A percentile compares a stretch with the other conserved stretches of the same genome.
These are phyloP conservation scores for Xiphophorus maculatus DNA, from an alignment of 2,113 vertebrate species.

Conservation along the genomic window DNA sequence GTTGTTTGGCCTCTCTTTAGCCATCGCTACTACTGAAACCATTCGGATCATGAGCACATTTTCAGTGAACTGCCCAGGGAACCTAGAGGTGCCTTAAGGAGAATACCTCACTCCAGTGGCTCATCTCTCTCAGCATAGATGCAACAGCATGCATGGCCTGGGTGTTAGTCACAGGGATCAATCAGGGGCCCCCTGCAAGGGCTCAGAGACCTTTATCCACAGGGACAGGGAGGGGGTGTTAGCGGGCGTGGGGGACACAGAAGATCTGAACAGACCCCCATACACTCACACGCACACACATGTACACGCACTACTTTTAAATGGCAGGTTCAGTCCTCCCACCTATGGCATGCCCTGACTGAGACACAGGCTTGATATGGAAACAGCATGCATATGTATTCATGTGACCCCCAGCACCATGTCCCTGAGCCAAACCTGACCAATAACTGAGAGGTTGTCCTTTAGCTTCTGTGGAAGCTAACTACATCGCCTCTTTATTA, in stretches of 20 bases:
- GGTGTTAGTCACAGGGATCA: conserved; percentile 61
- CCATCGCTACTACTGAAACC: not conserved
- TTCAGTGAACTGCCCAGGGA: conserved; percentile 27
- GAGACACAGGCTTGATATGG: conserved; percentile 71
- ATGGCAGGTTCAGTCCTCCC: conserved; percentile 52
- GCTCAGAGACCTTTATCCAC: conserved; percentile 58
- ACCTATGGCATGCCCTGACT: conserved; percentile 65
- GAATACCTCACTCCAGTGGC: conserved; percentile 37
- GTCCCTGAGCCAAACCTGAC: conserved; percentile 65
- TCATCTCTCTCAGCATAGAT: conserved; percentile 41
- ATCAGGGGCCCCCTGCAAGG: conserved; percentile 54
- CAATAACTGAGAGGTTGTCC: conserved; percentile 69
- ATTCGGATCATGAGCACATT: conserved; percentile 33
- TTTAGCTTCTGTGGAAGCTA: conserved; percentile 66
- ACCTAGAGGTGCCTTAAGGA: conserved; percentile 21
- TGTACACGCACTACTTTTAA: conserved; percentile 27
- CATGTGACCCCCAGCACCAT: conserved; percentile 61
- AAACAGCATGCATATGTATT: conserved; percentile 78
- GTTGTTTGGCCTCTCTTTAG: conserved; percentile 19
- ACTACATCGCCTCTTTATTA: conserved; percentile 76
- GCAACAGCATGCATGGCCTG: conserved; percentile 40
- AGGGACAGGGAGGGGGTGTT: conserved; percentile 7
- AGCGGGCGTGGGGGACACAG: not conserved
- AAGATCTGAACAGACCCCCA: conserved; percentile 35
- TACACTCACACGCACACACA: not conserved